Evolutionary conservation across 2,797 vertebrate genomes (phyloP).

Genomic region (Myotis pilosus): DNA sequence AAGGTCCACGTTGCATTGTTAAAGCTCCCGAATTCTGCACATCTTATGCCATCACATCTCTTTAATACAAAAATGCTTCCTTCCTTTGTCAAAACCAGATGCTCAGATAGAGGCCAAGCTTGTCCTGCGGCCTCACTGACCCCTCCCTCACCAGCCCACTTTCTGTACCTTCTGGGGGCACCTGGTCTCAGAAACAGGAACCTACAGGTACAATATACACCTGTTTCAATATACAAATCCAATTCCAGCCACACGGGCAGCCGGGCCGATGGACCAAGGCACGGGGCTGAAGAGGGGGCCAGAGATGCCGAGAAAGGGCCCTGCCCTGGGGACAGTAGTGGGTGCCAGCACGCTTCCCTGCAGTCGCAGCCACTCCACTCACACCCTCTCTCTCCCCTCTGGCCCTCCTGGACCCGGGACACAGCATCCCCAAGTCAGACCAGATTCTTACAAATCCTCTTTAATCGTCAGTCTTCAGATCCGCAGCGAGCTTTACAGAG

Average conservation of each 20-base stretch:
- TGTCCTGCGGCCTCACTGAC: not conserved
- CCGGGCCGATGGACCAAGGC: too few species aligned
- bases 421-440: not conserved
- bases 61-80: not conserved
- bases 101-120: not conserved
- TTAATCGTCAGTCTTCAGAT: constrained; percentile 56
- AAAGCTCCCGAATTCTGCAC: not conserved
- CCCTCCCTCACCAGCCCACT: not conserved
- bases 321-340: not conserved
- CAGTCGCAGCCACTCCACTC: not conserved
- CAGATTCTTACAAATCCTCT: constrained; percentile 56
- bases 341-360: rapidly evolving
- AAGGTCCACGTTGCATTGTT: not conserved
- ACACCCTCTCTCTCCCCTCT: rapidly evolving
- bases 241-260: rapidly evolving
- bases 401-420: not conserved
- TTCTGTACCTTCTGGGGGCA: not conserved
- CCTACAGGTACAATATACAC: not conserved
- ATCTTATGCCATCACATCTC: not conserved
- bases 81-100: not conserved
- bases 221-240: not conserved
- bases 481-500: not conserved
- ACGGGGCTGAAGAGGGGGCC: not conserved
- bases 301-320: not conserved
- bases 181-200: not conserved